These are phyloP conservation scores for Ganaspis brasiliensis DNA, from an alignment of 2,888 invertebrate species.

Conservation along the genomic window DNA sequence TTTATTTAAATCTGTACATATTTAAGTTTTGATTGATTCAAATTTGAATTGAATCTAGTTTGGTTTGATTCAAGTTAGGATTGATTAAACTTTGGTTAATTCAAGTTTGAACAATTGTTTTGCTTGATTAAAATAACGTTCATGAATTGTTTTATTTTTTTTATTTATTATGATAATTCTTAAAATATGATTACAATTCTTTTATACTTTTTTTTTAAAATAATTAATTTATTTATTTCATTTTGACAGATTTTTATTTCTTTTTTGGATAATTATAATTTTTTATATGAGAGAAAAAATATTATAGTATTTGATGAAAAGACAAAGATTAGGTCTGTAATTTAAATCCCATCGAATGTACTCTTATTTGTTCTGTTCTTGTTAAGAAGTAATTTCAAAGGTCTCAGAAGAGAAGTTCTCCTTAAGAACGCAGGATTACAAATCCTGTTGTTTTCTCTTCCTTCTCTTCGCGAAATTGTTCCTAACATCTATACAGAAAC, in stretches of 20 bases:
- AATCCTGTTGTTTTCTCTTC: constrained; percentile 8
- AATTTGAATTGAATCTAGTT: no score
- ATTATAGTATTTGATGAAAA: constrained; percentile 11
- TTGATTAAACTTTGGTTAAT: no score
- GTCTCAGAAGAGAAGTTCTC: constrained; percentile 20
- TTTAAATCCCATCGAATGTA: constrained; percentile 34
- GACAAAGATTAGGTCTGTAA: constrained; percentile 31
- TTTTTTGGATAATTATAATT: background rate
- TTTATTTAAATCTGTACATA: no score
- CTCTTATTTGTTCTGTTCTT: constrained; percentile 25
- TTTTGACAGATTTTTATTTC: background rate
- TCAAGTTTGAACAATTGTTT: no score
- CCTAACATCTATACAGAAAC: background rate
- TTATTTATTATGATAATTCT: no score
- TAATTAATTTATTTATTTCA: no score
- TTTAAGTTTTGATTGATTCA: no score
- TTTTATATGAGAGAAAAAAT: background rate
- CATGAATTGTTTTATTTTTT: no score
- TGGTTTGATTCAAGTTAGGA: no score
- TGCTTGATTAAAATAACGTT: no score
- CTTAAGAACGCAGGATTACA: background rate
- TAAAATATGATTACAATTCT: no score
- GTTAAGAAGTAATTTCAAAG: constrained; percentile 33
- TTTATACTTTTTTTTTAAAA: no score
- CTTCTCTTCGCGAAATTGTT: background rate